Base-by-base conservation (phyloP, 2,113 vertebrate species). In the Orientallactaga bullata region DNA sequence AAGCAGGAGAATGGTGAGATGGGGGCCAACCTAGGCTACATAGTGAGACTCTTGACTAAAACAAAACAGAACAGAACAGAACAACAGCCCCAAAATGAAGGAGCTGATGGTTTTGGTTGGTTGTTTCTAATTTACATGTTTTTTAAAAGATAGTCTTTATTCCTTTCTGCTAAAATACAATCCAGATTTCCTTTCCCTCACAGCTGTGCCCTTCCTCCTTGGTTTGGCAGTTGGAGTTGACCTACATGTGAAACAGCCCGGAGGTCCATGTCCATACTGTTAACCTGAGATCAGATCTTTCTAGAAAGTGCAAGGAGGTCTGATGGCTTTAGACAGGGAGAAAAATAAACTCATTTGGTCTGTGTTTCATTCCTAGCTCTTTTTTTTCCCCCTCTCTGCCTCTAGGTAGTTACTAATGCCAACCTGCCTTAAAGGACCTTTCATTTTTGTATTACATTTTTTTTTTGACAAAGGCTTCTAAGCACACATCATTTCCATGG, bases 401-500 rank as follows among this genome's bases (percentile, higher is more conserved):
- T 23, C 12, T 13, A 7, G 7, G 88, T 93, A 78, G 69, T 77
- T 88, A 66, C 9, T 17, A 74, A 35, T 1, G 37, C 9, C 26
- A 28, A 55, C 92, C 85, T 81, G 39, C 87, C 84, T n/a, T 72
- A 42, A 91, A 92, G 26, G 16, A 51, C 17, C 77, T 86, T 85
- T n/a, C 42, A 12, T 7, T 58, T 83, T 32, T 32, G 32, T 55
- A 87, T 47, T 32, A 26, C 58, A 86, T 51, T 61, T 73, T 84
- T 37, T 65, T 80, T 18, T 13, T 32, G 60, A 69, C 66, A 47
- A 84, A 24, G n/a, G n/a, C 26, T 78, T 72, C 73, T 65, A 82
- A 63, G 17, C 58, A 89, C 78, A 66, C n/a, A 51, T 42, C 68
- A 83, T 66, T 47, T 13, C 17, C n/a, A 51, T 0, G 21, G 79